These are phyloP conservation scores for Dryobates pubescens DNA, from an alignment of 2,797 vertebrate genomes.

Conservation along the genomic window DNA sequence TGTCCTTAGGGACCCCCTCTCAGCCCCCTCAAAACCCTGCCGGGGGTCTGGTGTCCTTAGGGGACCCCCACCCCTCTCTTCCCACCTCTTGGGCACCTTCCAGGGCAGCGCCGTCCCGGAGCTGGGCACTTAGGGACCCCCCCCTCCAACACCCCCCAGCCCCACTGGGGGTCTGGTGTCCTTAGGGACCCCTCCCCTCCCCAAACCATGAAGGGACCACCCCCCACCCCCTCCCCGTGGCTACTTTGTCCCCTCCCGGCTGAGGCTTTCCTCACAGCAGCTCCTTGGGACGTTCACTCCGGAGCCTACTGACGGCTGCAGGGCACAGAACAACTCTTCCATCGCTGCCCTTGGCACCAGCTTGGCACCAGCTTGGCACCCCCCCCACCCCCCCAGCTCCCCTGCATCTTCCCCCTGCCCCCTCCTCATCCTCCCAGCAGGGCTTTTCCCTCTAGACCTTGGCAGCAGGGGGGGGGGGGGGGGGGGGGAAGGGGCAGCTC, in stretches of 20 bases:
- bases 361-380: background rate
- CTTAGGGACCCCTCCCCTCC: no score
- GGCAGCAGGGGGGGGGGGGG: no score
- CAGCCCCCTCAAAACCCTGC: no score
- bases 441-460: background rate
- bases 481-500: background rate
- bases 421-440: background rate
- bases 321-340: background rate
- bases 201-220: background rate
- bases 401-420: background rate
- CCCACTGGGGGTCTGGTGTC: no score
- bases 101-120: slow-evolving; percentile 84
- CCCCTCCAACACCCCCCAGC: background rate
- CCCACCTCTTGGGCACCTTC: slow-evolving; percentile 81
- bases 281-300: background rate
- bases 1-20: background rate
- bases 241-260: no score
- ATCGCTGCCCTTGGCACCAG: background rate
- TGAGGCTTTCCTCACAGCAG: rapidly evolving
- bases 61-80: no score
- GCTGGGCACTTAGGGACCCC: slow-evolving; percentile 57
- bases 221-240: background rate
- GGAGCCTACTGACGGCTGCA: background rate
- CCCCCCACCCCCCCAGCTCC: no score
- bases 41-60: no score